Base-by-base conservation (phyloP, 37 sponge, comb jelly and placozoan species). In the Crambe crambe region DNA sequence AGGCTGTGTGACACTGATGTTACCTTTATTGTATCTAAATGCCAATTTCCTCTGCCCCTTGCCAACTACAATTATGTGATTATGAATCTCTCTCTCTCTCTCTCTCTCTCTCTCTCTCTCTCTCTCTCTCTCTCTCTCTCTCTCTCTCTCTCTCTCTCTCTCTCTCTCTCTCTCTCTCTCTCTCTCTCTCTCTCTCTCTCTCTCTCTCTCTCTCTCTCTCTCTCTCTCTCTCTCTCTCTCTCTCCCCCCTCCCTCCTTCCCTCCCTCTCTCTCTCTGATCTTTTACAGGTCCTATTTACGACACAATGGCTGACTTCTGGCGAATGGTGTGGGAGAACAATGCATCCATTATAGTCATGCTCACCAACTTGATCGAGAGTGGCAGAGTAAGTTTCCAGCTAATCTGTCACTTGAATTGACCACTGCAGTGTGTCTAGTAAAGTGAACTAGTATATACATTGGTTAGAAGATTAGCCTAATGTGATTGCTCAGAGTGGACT, bases 271-370 rank as follows among this genome's bases (percentile, higher is more conserved):
- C 15, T 22, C 64, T 62, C 64, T 30, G 15, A 18, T 29, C 8
- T 68, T 15, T 35, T 72, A 22, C 59, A 89, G 90, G 86, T 71
- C 93, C 93, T n/a, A 77, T 77, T 12, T 43, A 54, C 8, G 68
- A 89, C 34, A 89, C 93, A 20, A 22, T 80, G 39, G 29, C 69
- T 56, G 93, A 93, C 75, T 93, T 93, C 60, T 93, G 93, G 93
- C 41, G 93, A 37, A 85, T 93, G 86, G 72, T 93, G 0, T 93
- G 93, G 93, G 89, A 93, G 58, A 61, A 88, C 54, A 72, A 85
- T 5, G 81, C 81, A 20, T 37, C 76, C 63, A 73, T 85, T 38
- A 72, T 93, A 21, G 86, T 93, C 58, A 93, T 93, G 93, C 58
- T 76, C 8, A 85, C 86, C 0, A 75, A 82, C 29, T 27, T 93